phyloP scores from a whole-genome alignment of 2,888 invertebrate species.

The Lycocerus yunnanus region DNA sequence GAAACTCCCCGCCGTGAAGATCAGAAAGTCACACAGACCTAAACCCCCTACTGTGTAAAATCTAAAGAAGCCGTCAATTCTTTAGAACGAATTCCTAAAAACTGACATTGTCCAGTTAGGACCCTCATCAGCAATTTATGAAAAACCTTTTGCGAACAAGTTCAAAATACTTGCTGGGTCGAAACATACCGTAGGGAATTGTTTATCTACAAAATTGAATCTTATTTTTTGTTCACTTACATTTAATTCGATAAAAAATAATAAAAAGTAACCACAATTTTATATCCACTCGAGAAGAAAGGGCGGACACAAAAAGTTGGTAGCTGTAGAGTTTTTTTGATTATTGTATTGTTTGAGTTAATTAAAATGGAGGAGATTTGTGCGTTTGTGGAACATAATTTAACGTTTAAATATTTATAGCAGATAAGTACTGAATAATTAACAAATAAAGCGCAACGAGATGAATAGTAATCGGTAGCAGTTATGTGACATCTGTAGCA shows the following conservation, averaged over 20 bases:
- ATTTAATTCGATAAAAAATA: not conserved
- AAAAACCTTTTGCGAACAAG: slow-evolving; percentile 36
- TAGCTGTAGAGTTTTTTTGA: not conserved
- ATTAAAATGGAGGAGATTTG: not conserved
- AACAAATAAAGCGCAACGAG: slow-evolving; percentile 6
- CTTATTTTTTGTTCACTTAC: slow-evolving; percentile 6
- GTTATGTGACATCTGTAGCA: slow-evolving; percentile 31
- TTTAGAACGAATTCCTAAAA: slow-evolving; percentile 39
- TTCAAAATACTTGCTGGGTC: slow-evolving; percentile 33
- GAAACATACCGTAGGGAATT: slow-evolving; percentile 31
- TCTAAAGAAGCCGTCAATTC: slow-evolving; percentile 36
- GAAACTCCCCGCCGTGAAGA: slow-evolving; percentile 27
- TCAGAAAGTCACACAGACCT: slow-evolving; percentile 37
- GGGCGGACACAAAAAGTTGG: not conserved
- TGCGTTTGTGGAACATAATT: not conserved
- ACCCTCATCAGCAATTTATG: slow-evolving; percentile 39
- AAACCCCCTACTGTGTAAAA: slow-evolving; percentile 34
- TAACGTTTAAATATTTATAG: not conserved
- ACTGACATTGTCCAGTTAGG: slow-evolving; percentile 34
- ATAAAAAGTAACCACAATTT: not conserved
- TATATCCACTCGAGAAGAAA: not conserved
- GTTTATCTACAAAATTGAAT: slow-evolving; percentile 28
- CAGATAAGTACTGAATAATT: slow-evolving; percentile 1
- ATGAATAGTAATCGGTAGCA: slow-evolving; percentile 27
- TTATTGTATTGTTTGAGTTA: not conserved